phyloP scores from a whole-genome alignment of 2,797 vertebrate genomes.

The Scolopax bukidnonensis region DNA sequence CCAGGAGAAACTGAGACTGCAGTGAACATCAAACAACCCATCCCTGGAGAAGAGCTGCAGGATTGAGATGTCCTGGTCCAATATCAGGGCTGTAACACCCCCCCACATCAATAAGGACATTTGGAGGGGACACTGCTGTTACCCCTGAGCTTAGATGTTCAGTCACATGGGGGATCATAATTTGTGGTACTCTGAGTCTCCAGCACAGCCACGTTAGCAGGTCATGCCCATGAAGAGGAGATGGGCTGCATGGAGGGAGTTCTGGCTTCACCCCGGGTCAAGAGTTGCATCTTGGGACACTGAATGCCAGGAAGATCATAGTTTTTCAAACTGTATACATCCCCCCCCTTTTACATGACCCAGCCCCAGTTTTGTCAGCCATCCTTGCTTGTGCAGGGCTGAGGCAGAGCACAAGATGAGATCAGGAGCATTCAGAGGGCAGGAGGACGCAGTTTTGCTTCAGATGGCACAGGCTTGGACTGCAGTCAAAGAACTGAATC shows the following conservation, averaged over 20 bases:
- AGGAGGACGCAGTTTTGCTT: conserved; percentile 18
- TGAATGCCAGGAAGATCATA: neutral
- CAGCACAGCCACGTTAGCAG: neutral
- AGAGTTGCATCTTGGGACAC: neutral
- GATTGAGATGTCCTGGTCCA: neutral
- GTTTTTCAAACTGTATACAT: neutral
- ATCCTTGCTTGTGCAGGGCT: neutral
- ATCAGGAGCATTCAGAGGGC: conserved; percentile 12
- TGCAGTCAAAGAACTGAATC: conserved; percentile 51
- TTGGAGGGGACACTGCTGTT: accelerated
- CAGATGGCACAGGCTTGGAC: conserved; percentile 51
- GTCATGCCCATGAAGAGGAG: accelerated
- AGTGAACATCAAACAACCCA: neutral
- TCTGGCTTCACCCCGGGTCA: neutral
- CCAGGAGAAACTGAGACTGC: neutral
- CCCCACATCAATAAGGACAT: accelerated
- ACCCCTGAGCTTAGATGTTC: neutral
- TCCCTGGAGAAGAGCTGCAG: neutral
- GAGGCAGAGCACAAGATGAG: neutral
- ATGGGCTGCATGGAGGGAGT: neutral
- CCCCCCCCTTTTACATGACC: neutral
- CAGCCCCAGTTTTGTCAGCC: neutral
- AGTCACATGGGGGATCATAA: neutral
- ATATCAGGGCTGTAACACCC: accelerated
- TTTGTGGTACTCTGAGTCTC: neutral